These are phyloP conservation scores for Psittacus erithacus DNA, from an alignment of 2,113 vertebrate species.

Conservation along the genomic window DNA sequence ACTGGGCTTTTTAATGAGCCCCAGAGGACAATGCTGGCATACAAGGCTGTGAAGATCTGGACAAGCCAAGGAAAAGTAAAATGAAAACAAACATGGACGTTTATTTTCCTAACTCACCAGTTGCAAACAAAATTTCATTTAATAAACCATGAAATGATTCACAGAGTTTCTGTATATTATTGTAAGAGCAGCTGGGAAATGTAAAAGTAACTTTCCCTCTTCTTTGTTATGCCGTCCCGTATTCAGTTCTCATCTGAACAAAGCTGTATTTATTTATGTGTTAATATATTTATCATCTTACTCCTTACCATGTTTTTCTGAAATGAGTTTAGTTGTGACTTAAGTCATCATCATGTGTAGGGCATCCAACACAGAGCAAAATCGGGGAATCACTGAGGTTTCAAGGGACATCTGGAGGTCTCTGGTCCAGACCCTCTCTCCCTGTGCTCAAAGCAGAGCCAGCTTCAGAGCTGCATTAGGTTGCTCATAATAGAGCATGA, in stretches of 20 bases:
- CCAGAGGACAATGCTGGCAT: conserved; percentile 72
- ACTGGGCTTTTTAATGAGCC: conserved; percentile 72
- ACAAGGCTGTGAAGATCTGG: conserved; percentile 69
- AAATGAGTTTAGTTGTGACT: not conserved
- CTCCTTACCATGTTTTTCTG: conserved; percentile 17
- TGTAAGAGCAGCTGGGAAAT: conserved; percentile 76
- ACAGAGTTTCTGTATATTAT: conserved; percentile 79
- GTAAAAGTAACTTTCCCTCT: conserved; percentile 70
- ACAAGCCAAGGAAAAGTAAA: conserved; percentile 77
- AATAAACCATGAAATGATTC: conserved; percentile 85
- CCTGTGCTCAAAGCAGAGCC: not conserved
- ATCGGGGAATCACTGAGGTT: not conserved
- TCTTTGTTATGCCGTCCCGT: conserved; percentile 52
- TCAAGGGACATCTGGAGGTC: not conserved
- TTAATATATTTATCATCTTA: conserved; percentile 54
- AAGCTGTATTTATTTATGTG: conserved; percentile 68
- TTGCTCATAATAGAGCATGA: not conserved
- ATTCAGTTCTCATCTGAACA: conserved; percentile 63
- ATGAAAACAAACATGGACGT: conserved; percentile 78
- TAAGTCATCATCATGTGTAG: not conserved
- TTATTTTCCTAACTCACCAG: conserved; percentile 80
- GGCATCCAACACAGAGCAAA: not conserved
- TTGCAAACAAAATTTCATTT: conserved; percentile 79
- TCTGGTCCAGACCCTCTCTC: not conserved
- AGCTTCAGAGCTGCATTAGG: not conserved